Evolutionary conservation across 2,113 vertebrate genomes (phyloP).

Genomic region (Ploceus nigricollis): DNA sequence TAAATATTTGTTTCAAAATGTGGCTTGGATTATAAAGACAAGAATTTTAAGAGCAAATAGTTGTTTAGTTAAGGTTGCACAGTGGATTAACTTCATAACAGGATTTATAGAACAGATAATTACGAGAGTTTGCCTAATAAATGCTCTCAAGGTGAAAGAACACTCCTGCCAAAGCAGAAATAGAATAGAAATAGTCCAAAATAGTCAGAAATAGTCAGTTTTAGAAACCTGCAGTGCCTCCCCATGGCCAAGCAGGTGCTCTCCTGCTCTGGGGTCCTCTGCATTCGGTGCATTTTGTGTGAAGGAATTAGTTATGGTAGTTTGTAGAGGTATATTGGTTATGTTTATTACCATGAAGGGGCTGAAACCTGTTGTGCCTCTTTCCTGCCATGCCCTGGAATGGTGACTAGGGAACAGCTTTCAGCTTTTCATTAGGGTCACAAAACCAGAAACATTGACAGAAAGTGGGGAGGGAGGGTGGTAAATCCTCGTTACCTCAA

Average conservation of each 20-base stretch:
- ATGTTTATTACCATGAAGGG: background rate
- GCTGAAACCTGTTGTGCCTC: accelerated
- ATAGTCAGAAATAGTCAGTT: background rate
- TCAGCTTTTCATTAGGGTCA: background rate
- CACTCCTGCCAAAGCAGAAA: background rate
- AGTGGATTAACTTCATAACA: background rate
- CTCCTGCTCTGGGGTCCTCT: background rate
- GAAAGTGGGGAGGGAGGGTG: background rate
- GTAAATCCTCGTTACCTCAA: background rate
- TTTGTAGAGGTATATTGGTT: background rate
- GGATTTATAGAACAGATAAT: background rate
- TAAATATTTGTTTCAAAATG: background rate
- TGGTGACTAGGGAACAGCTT: background rate
- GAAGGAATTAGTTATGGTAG: background rate
- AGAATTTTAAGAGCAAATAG: background rate
- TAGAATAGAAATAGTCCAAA: background rate
- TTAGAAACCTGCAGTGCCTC: background rate
- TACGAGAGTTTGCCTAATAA: background rate
- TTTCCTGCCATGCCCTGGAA: background rate
- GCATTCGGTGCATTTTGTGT: background rate
- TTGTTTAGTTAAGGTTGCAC: background rate
- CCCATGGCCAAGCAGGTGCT: background rate
- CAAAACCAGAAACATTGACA: background rate
- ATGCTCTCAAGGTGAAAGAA: background rate
- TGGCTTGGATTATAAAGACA: background rate